A percentile compares a stretch with the other conserved stretches of the same genome.
phyloP scores from a whole-genome alignment of 2,888 invertebrate species.

The Orthosia gracilis region DNA sequence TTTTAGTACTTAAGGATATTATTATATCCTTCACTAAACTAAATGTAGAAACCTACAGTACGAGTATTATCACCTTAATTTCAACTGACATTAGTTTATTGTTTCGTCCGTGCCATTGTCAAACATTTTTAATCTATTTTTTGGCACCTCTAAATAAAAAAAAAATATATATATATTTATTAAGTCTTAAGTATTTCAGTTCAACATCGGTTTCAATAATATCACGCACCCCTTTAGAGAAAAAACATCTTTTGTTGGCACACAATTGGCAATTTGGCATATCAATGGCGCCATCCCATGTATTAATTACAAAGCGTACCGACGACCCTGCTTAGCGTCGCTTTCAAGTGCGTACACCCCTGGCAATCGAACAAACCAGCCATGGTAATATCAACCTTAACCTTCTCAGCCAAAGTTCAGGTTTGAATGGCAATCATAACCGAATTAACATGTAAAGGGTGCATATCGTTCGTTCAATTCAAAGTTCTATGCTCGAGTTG shows the following conservation, averaged over 20 bases:
- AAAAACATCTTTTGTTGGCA: slow-evolving; percentile 72
- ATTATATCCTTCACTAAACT: too few relatives aligned
- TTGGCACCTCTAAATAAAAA: slow-evolving; percentile 22
- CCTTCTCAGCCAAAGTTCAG: slow-evolving; percentile 55
- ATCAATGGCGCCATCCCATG: slow-evolving; percentile 87
- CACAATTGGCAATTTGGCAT: slow-evolving; percentile 84
- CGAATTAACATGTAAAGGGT: slow-evolving; percentile 84
- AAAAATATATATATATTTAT: slow-evolving; percentile 41
- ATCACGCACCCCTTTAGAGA: slow-evolving; percentile 62
- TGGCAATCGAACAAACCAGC: slow-evolving; percentile 68
- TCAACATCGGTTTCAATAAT: slow-evolving; percentile 56
- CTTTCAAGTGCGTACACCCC: slow-evolving; percentile 85
- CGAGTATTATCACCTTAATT: background rate
- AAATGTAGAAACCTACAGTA: too few relatives aligned
- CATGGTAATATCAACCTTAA: slow-evolving; percentile 67
- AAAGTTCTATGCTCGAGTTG: slow-evolving; percentile 37
- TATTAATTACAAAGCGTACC: slow-evolving; percentile 89
- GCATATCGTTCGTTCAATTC: slow-evolving; percentile 55
- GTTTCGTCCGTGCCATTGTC: slow-evolving; percentile 5
- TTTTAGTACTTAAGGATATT: too few relatives aligned
- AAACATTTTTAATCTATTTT: slow-evolving; percentile 24
- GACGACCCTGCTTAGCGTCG: slow-evolving; percentile 82
- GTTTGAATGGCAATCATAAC: slow-evolving; percentile 63
- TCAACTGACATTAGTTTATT: background rate
- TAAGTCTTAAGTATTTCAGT: slow-evolving; percentile 41